Evolutionary conservation across 2,888 invertebrate species (phyloP), one percentile per base, ranked within the genome.

Genomic region (Caprella mutica): DNA sequence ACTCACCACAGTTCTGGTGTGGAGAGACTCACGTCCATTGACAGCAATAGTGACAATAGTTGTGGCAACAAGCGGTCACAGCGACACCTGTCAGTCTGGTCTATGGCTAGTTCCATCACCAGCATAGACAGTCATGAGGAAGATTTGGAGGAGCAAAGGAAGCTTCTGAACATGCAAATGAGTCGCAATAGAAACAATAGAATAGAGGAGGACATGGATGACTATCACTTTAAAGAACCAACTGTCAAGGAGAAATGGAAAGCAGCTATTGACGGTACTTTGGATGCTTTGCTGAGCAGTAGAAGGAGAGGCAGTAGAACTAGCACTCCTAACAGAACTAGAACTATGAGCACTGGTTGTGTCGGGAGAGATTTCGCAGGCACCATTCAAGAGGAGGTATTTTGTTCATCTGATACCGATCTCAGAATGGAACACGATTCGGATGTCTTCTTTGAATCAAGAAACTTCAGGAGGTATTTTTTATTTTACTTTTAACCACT

Each of bases 71-170:
- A n/a, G 9, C 19, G n/a, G 12, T 23, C 44, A 23, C 23, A 17
- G 14, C 30, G 24, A 1, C 29, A 44, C 23, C 43, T 23, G n/a
- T 21, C 27, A 3, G 60, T 60, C 3, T 55, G 55, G 55, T 64
- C 64, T 14, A 60, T 64, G 58, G 63, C 59, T 2, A 58, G 58
- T 26, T 63, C 63, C 6, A 40, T 54, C 5, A 60, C 64, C 5
- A 60, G 60, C 38, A 52, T 64, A 17, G 64, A 64, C 42, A 60
- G 60, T 29, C 55, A 26, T 26, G 60, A 64, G 33, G 64, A 64
- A 52, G 64, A 60, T 12, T 27, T 58, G n/a, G 39, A 46, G 27
- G 60, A 60, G n/a, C 58, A 56, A 30, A 54, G 57, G 23, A 55
- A 43, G 4, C 55, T 39, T 5, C 48, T 64, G 19, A 46, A 48